Evolutionary conservation across 1,140 invertebrate species (phyloP), one percentile per base, ranked within the genome.

Genomic region (Microplitis demolitor): DNA sequence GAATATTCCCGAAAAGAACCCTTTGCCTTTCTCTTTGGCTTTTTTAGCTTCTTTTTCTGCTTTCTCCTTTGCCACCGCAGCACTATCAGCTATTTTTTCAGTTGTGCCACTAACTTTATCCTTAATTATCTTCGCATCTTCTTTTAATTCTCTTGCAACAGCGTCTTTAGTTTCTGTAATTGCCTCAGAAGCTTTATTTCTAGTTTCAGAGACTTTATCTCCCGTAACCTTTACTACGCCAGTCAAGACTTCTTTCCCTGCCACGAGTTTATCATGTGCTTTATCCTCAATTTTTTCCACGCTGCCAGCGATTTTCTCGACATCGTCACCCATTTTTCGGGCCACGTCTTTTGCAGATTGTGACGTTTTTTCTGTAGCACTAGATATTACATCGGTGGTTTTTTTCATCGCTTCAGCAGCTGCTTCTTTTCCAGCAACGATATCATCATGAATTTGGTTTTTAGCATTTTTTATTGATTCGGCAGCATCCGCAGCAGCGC

Each of bases 1-100:
- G 4, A 80, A 79, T 1, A 79, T 71, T 1, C 77, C 78, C 0
- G 81, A 74, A 0, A 79, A 66, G n/a, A 79, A 78, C 2, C 80
- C 78, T 2, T 69, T 51, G 0, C 37, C 39, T 24, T 80, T 82
- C 2, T 78, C 77, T 31, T 81, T 82, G 0, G 71, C 74, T 60
- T 78, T 78, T 8, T 78, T 80, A 0, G 71, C 63, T 16, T 76
- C 73, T 33, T 71, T 74, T 34, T n/a, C 70, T 39, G 53, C 33
- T 62, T 74, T 72, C 1, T 72, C 37, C 16, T 72, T 73, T 4
- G 45, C 62, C n/a, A 31, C 24, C 33, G 64, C 35, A 6, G 39
- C 54, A 61, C 11, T 9, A 11, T 78, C 75, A 1, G 54, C 16
- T 1, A 54, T 53, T 1, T 66, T 31, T 4, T 78, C 71, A 13